Conservation (phyloP, 2,113 vertebrate species). For the Petroica traversi region DNA sequence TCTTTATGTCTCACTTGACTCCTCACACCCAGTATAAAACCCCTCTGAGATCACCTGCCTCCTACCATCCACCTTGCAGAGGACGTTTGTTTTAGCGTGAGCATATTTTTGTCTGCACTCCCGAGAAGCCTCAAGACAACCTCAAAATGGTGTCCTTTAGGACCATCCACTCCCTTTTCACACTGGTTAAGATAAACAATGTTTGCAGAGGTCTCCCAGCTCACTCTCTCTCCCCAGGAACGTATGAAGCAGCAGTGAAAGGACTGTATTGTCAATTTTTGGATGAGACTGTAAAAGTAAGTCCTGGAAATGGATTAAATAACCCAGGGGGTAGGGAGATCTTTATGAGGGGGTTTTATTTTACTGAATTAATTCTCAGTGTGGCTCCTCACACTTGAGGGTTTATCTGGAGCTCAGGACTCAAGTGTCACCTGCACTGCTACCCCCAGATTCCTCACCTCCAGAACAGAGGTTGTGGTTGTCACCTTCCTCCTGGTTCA, state of each 20-base stretch:
- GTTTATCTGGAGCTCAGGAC: background rate
- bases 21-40: background rate
- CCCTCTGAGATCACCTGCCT: background rate
- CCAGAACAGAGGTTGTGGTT: background rate
- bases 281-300: background rate
- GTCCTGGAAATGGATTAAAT: background rate
- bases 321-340: background rate
- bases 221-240: background rate
- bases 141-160: background rate
- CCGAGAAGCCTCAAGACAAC: background rate
- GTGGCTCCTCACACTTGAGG: background rate
- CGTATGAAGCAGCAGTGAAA: background rate
- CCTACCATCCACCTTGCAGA: background rate
- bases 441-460: background rate
- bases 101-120: background rate
- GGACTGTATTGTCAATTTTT: background rate
- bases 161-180: background rate
- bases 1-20: background rate
- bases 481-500: background rate
- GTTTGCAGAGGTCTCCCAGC: background rate
- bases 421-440: background rate
- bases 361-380: background rate
- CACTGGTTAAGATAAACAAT: background rate
- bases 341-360: background rate
- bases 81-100: background rate